A percentile compares a stretch with the other conserved stretches of the same genome.
These are phyloP conservation scores for Falco rusticolus DNA, from an alignment of 2,797 vertebrate species.

Conservation along the genomic window DNA sequence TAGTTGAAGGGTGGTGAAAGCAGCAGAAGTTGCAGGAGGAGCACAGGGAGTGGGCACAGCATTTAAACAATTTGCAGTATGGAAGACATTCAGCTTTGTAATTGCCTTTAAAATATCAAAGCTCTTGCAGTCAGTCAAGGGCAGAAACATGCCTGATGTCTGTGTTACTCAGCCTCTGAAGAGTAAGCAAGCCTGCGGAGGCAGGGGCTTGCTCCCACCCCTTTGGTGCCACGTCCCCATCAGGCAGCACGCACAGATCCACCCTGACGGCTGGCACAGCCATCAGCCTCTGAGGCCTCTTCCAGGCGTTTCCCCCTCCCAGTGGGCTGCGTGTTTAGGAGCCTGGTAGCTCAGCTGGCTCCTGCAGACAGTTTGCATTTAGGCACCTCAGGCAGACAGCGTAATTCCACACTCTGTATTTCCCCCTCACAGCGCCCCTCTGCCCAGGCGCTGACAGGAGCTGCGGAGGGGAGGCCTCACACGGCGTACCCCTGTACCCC, in stretches of 20 bases:
- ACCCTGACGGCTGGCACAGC: neutral
- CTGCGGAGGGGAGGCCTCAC: rapidly evolving
- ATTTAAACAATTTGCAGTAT: neutral
- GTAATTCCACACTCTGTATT: neutral
- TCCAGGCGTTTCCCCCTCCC: neutral
- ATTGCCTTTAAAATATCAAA: neutral
- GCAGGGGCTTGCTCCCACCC: neutral
- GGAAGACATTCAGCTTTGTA: neutral
- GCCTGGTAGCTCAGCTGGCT: too few relatives aligned
- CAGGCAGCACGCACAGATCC: rapidly evolving
- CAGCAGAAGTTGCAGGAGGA: neutral
- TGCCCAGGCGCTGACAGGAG: neutral
- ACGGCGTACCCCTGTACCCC: too few relatives aligned
- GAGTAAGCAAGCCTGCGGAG: neutral
- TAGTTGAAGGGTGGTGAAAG: neutral
- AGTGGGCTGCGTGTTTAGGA: rapidly evolving
- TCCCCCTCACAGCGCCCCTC: neutral
- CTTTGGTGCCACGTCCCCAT: neutral
- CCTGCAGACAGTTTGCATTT: neutral
- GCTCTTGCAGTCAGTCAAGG: neutral
- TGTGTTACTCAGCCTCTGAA: neutral
- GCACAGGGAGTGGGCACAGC: rapidly evolving
- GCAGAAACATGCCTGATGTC: neutral
- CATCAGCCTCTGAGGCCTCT: neutral
- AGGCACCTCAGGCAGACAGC: neutral